A percentile compares a stretch with the other conserved stretches of the same genome.
Conservation (phyloP, 2,888 invertebrate genomes). For the Cartodere bifasciata region DNA sequence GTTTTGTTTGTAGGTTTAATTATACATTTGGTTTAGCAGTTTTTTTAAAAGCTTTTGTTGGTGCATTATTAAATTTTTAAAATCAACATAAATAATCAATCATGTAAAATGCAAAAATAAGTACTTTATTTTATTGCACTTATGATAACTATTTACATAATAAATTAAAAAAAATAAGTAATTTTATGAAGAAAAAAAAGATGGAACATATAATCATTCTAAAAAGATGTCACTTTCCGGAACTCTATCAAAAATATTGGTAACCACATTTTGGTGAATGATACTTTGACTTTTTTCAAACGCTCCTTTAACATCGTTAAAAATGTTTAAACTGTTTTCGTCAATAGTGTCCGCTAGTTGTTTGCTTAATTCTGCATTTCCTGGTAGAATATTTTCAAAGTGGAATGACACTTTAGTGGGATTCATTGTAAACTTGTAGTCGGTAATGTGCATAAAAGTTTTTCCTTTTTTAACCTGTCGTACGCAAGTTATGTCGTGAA, state of each 20-base stretch:
- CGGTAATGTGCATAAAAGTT: constrained; percentile 15
- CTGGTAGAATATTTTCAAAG: constrained; percentile 20
- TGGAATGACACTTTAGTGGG: constrained; percentile 34
- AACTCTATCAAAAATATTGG: constrained; percentile 19
- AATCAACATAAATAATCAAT: no score
- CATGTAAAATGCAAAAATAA: no score
- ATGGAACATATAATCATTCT: no score
- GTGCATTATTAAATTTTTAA: no score
- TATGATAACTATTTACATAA: no score
- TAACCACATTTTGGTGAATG: constrained; percentile 16
- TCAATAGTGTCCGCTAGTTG: constrained; percentile 20
- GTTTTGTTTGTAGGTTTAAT: no score
- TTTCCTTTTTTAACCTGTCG: constrained; percentile 20
- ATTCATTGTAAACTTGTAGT: constrained; percentile 40
- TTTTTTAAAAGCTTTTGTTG: no score
- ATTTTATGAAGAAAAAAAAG: no score
- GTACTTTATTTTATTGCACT: no score
- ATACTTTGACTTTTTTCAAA: constrained; percentile 17
- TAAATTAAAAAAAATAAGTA: no score
- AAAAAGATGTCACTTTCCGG: constrained; percentile 21
- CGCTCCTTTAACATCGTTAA: constrained; percentile 19
- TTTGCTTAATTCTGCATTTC: constrained; percentile 19
- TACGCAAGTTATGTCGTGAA: constrained; percentile 19
- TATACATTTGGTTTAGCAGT: no score
- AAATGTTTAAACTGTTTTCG: constrained; percentile 20